Evolutionary conservation across 2,888 invertebrate species (phyloP).

Genomic region (Ecliptopera silaceata): DNA sequence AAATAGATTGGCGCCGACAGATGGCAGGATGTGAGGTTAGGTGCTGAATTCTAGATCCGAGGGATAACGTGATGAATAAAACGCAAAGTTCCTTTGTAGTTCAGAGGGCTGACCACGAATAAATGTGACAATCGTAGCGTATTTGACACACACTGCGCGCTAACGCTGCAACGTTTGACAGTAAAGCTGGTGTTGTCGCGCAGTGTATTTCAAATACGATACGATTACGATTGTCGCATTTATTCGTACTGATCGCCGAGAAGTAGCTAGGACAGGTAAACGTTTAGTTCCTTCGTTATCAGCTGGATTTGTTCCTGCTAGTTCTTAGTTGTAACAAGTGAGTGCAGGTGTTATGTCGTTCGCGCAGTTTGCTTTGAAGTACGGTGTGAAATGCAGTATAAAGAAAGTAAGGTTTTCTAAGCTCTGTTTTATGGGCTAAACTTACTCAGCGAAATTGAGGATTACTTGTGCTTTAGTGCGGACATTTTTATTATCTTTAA

Average conservation of each 20-base stretch:
- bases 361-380: constrained; percentile 8
- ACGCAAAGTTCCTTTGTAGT: constrained; percentile 12
- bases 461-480: too few species aligned
- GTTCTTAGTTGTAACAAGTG: constrained; percentile 4
- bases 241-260: too few species aligned
- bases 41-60: constrained; percentile 42
- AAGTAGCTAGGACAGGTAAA: constrained; percentile 23
- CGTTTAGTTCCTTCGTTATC: constrained; percentile 12
- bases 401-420: constrained; percentile 10
- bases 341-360: constrained; percentile 15
- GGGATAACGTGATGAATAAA: constrained; percentile 25
- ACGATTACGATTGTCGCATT: too few species aligned
- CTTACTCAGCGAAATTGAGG: too few species aligned
- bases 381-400: constrained; percentile 18
- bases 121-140: too few species aligned
- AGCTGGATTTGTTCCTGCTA: background rate
- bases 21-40: constrained; percentile 63
- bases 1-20: constrained; percentile 58
- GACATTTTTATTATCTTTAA: too few species aligned
- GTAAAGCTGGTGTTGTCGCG: too few species aligned
- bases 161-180: too few species aligned
- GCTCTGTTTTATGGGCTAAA: background rate
- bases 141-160: too few species aligned
- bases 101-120: too few species aligned
- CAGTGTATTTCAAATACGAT: too few species aligned